A percentile compares a stretch with the other conserved stretches of the same genome.
These are phyloP conservation scores for Odontothrips loti DNA, from an alignment of 2,888 invertebrate species.

Conservation along the genomic window DNA sequence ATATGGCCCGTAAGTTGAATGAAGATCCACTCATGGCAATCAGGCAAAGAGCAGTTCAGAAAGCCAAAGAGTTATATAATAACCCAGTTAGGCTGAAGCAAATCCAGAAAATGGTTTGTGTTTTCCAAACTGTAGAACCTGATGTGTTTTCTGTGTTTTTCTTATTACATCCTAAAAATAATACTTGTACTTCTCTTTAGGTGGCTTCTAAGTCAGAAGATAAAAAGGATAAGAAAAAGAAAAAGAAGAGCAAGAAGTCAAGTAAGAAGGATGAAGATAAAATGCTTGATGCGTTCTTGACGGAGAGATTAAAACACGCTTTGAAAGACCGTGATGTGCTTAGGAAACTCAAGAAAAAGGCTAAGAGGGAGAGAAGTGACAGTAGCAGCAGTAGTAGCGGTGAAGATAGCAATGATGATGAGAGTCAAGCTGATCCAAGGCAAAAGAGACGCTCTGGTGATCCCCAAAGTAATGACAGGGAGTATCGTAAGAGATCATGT, in stretches of 20 bases:
- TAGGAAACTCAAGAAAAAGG: slow-evolving; percentile 27
- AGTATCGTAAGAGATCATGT: slow-evolving; percentile 36
- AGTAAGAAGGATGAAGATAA: slow-evolving; percentile 31
- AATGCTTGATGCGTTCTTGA: slow-evolving; percentile 29
- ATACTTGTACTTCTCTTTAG: slow-evolving; percentile 34
- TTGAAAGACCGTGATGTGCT: slow-evolving; percentile 29
- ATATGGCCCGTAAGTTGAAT: slow-evolving; percentile 80
- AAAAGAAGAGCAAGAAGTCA: slow-evolving; percentile 37
- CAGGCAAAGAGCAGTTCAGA: slow-evolving; percentile 84
- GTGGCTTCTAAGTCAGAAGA: slow-evolving; percentile 46
- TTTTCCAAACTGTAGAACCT: slow-evolving; percentile 40
- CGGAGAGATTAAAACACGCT: slow-evolving; percentile 31
- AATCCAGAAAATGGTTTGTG: slow-evolving; percentile 71
- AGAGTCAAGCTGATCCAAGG: not conserved
- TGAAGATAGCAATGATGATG: slow-evolving; percentile 33
- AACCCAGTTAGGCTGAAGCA: slow-evolving; percentile 89
- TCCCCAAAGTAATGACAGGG: not conserved
- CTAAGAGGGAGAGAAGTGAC: not conserved
- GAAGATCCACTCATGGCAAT: slow-evolving; percentile 91
- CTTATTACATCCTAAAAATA: no score
- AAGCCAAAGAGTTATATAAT: slow-evolving; percentile 74
- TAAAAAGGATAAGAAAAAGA: slow-evolving; percentile 40
- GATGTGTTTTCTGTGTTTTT: no score
- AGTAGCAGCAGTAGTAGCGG: slow-evolving; percentile 30
- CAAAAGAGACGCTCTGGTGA: not conserved